Base-by-base conservation (phyloP, 2,113 vertebrate species). In the Ibidorhyncha struthersii region DNA sequence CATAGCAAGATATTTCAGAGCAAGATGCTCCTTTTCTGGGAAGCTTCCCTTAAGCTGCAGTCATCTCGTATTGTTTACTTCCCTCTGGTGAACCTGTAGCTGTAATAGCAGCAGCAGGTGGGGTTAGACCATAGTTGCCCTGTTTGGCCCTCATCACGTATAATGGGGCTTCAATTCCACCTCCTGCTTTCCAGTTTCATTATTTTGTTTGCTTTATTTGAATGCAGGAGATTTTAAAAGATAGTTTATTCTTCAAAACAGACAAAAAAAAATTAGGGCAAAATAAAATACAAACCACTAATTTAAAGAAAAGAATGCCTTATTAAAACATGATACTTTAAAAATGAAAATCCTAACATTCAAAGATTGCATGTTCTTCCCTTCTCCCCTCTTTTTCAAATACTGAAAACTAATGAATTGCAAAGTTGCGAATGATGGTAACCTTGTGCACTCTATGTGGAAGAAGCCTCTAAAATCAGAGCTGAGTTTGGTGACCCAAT, bases 341-440 rank as follows among this genome's bases (percentile, higher is more conserved):
- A 71, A 90, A 92, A 84, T 56, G 10, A 78, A 89, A 89, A 82
- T 93, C 58, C 45, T 89, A 72, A 41, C 55, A 71, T 89, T 90
- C 71, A 81, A 92, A 94, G 78, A 72, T 89, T 58, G 32, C 36
- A 30, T 58, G 36, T 66, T 86, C 91, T 87, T 93, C 52, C 27
- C 26, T 84, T 96, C 73, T 87, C 36, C 65, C 56, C 25, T 91
- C 81, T 82, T 96, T 73, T 91, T 94, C 86, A 96, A 87, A 96
- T 53, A 77, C 52, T 29, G 78, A 89, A 93, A 96, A 89, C 83
- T 96, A 95, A 97, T 94, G 95, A 96, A 96, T 96, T 91, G 91
- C 74, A 85, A 87, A 94, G 86, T 91, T 93, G 58, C 10, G 52
- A 93, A 97, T 92, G 70, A 97, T 47, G 62, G 84, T 96, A 96